Evolutionary conservation across 1,140 invertebrate genomes (phyloP).

Genomic region (Homarus americanus): DNA sequence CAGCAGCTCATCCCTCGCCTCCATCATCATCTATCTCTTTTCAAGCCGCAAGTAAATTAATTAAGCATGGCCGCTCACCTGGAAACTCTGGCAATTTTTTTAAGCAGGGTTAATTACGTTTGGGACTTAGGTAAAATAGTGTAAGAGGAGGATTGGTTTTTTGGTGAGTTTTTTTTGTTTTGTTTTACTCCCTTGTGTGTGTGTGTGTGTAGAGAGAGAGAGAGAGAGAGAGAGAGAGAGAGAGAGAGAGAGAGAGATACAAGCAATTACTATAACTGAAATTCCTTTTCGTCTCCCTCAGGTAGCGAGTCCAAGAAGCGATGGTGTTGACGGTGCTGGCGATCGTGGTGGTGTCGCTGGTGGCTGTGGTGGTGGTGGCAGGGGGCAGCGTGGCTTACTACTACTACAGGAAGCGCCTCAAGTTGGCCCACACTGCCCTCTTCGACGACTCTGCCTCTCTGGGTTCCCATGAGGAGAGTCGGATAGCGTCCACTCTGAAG

Average conservation of each 20-base stretch:
- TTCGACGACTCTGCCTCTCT: slow-evolving; percentile 57
- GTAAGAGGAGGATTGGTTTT: no score
- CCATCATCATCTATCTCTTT: background rate
- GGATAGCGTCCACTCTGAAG: slow-evolving; percentile 26
- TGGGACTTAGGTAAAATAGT: background rate
- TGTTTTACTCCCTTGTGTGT: no score
- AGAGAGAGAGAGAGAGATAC: no score
- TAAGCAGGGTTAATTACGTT: background rate
- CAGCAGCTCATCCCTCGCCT: no score
- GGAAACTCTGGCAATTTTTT: background rate
- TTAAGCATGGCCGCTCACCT: background rate
- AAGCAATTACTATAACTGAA: no score
- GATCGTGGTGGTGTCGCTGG: slow-evolving; percentile 6
- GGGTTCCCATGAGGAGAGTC: slow-evolving; percentile 32
- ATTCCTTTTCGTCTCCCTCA: background rate
- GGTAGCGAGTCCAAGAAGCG: background rate
- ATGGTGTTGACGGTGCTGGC: slow-evolving; percentile 4
- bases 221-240: no score
- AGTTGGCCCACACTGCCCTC: slow-evolving; percentile 43
- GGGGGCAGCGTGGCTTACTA: slow-evolving; percentile 12
- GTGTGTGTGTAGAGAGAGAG: no score
- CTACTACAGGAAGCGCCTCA: slow-evolving; percentile 29
- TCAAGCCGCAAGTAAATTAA: background rate
- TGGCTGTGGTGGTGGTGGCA: slow-evolving; percentile 28
- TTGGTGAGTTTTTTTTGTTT: no score